phyloP scores from a whole-genome alignment of 2,888 invertebrate species.

The Charanyca ferruginea region DNA sequence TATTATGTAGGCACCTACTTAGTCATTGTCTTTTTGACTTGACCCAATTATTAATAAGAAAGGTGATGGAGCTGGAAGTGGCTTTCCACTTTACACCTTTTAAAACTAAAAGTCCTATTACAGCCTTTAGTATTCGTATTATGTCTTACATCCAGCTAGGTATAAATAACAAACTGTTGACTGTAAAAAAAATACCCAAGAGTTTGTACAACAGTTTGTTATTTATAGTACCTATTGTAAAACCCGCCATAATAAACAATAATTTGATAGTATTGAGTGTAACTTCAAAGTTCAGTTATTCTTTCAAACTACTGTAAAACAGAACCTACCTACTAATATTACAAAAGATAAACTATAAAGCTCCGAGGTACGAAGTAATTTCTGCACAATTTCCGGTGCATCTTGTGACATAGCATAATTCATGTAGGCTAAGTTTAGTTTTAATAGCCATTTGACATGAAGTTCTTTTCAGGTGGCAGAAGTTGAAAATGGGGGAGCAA shows the following conservation, averaged over 20 bases:
- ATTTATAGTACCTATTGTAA: neutral
- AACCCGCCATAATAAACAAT: neutral
- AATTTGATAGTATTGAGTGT: constrained; percentile 3
- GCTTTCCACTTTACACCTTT: neutral
- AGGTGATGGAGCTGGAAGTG: neutral
- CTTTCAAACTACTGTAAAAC: neutral
- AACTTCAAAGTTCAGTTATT: neutral
- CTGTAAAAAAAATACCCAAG: no score
- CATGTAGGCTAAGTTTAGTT: constrained; percentile 14
- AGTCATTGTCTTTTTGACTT: neutral
- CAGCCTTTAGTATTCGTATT: neutral
- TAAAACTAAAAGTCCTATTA: neutral
- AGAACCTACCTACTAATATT: neutral
- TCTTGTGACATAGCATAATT: constrained; percentile 1
- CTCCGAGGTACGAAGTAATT: neutral
- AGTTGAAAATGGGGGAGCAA: constrained; percentile 91
- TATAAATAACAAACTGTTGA: no score
- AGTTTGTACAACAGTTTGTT: constrained; percentile 14
- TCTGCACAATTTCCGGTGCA: constrained; percentile 5
- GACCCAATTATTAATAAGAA: neutral
- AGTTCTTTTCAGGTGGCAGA: constrained; percentile 82
- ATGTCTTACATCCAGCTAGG: neutral
- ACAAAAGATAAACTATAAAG: constrained; percentile 16
- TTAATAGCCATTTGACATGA: constrained; percentile 35
- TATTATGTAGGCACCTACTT: neutral